Conservation (phyloP, 2,113 vertebrate species). For the Rousettus leschenaultii region DNA sequence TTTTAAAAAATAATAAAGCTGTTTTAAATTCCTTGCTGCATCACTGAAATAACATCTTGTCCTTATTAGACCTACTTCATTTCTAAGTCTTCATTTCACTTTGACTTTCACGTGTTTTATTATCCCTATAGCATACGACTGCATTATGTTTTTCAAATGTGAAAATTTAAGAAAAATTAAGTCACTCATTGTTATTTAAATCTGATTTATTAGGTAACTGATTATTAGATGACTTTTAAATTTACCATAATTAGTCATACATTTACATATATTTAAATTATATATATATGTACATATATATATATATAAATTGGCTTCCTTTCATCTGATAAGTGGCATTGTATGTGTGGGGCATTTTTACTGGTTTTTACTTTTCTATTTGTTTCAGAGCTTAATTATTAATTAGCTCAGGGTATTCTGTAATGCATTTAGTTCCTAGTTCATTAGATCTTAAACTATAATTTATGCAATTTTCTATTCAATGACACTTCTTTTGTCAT, state of each 20-base stretch:
- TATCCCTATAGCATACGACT: neutral
- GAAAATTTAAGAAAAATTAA: constrained; percentile 2
- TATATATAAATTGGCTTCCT: neutral
- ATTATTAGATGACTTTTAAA: neutral
- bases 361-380: neutral
- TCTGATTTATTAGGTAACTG: neutral
- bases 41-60: neutral
- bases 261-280: neutral
- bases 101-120: neutral
- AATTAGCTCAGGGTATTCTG: neutral
- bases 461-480: neutral
- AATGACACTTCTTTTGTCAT: neutral
- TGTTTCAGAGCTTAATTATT: neutral
- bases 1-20: neutral
- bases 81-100: neutral
- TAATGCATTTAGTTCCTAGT: neutral
- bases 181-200: neutral
- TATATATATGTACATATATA: neutral
- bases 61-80: neutral
- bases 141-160: neutral
- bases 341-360: neutral
- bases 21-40: neutral
- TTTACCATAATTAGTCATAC: neutral
- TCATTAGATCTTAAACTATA: neutral
- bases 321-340: neutral